Evolutionary conservation across 2,888 invertebrate genomes (phyloP), one percentile per base, ranked within the genome.

Genomic region (Coenonympha arcania): DNA sequence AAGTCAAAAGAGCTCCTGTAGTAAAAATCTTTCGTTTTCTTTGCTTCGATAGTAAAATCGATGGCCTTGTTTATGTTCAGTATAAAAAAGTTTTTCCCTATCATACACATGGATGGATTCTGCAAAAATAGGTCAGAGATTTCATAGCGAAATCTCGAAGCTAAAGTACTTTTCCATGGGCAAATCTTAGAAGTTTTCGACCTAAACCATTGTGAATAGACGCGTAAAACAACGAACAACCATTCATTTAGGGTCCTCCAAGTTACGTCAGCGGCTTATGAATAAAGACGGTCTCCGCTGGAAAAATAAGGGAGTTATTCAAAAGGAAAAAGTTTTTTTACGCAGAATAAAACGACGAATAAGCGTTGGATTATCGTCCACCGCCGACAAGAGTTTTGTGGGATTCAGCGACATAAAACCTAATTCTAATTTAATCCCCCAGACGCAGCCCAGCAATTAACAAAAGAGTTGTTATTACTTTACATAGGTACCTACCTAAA

Each of bases 141-240:
- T 50, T 53, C 51, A 50, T 52, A 44, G 45, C 50, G 39, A 52
- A 59, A 54, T 51, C 50, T 51, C 48, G 36, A 34, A 52, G 34
- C 44, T 39, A 56, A 57, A 57, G 60, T 61, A 64, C 58, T 59
- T 63, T 55, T 58, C 57, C 58, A 58, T 58, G 68, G 60, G 67
- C 66, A 79, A 84, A 84, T 82, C 82, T 76, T 73, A 70, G 71
- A 79, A 78, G 73, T 81, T 80, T 73, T 70, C 75, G 76, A 74
- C 71, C 76, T 76, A 77, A 84, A 75, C 71, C 79, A 78, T 78
- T 79, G 81, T 78, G 77, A 80, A 82, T 80, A 83, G 81, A 80
- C 74, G 79, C 83, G 83, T 86, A 85, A 86, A 86, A 86, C 81
- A 84, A 83, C 77, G 79, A 85, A 85, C 83, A 82, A 72, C 85